Evolutionary conservation across 2,888 invertebrate genomes (phyloP).

Genomic region (Tenthredo notha): DNA sequence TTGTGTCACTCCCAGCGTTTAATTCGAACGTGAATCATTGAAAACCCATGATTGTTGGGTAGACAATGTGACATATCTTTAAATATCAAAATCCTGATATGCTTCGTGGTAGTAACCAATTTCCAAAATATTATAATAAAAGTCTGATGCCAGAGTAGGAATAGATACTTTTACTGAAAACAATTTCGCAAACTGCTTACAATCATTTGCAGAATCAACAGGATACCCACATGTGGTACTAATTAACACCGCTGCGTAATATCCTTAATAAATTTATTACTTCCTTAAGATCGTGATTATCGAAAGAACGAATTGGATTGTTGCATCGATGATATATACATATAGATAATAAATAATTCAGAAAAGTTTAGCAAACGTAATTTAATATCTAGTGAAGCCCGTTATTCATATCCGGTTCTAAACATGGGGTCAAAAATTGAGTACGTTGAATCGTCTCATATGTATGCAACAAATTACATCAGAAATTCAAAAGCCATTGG

Average conservation of each 20-base stretch:
- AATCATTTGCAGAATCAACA: not conserved
- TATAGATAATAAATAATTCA: not conserved
- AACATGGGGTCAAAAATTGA: slow-evolving; percentile 95
- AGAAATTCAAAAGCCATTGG: slow-evolving; percentile 97
- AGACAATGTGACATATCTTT: slow-evolving; percentile 19
- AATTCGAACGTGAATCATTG: not conserved
- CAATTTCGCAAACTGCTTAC: not conserved
- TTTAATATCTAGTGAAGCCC: not conserved
- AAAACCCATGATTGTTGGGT: not conserved
- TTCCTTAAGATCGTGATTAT: not conserved
- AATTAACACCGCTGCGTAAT: not conserved
- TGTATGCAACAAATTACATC: slow-evolving; percentile 94
- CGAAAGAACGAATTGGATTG: not conserved
- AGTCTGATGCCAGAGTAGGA: not conserved
- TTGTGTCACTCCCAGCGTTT: not conserved
- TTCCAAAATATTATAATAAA: not conserved
- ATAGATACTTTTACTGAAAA: not conserved
- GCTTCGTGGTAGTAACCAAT: not conserved
- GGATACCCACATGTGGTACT: not conserved
- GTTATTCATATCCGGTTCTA: slow-evolving; percentile 41
- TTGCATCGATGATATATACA: not conserved
- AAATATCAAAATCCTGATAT: not conserved
- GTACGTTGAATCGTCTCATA: slow-evolving; percentile 94
- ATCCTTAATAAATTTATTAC: slow-evolving; percentile 5
- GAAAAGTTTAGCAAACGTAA: not conserved